A percentile compares a stretch with the other conserved stretches of the same genome.
Conservation (phyloP, 2,797 vertebrate species). For the Tadarida brasiliensis region DNA sequence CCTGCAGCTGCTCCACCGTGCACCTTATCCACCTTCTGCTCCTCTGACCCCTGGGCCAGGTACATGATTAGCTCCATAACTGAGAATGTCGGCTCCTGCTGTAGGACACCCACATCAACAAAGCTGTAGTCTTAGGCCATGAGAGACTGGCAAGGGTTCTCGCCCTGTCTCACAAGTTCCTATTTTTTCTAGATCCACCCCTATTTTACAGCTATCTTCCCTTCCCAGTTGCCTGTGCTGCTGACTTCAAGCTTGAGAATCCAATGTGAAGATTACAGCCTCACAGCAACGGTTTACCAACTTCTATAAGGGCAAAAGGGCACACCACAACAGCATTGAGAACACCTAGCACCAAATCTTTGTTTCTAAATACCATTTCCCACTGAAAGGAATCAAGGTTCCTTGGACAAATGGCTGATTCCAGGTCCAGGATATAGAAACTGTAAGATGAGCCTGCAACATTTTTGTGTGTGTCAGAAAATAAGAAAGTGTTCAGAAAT, state of each 20-base stretch:
- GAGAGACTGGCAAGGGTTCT: not conserved
- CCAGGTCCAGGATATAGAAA: not conserved
- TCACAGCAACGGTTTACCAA: not conserved
- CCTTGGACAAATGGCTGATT: not conserved
- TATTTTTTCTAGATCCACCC: not conserved
- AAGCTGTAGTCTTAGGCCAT: not conserved
- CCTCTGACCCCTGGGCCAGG: not conserved
- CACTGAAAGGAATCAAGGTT: not conserved
- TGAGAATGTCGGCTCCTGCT: not conserved
- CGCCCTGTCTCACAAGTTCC: not conserved
- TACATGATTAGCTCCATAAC: not conserved
- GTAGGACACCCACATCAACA: not conserved
- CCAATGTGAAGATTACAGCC: not conserved
- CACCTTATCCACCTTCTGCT: not conserved
- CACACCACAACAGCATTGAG: not conserved
- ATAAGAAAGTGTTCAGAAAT: not conserved
- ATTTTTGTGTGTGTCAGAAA: not conserved
- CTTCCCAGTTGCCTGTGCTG: not conserved
- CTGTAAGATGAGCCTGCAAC: not conserved
- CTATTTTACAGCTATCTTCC: not conserved
- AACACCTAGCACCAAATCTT: not conserved
- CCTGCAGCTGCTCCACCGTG: not conserved
- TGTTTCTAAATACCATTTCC: slow-evolving; percentile 4
- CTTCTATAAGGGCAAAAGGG: not conserved
- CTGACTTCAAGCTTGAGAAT: slow-evolving; percentile 14